Conservation (phyloP, 1,140 invertebrate genomes). For the Hyles vespertilio region DNA sequence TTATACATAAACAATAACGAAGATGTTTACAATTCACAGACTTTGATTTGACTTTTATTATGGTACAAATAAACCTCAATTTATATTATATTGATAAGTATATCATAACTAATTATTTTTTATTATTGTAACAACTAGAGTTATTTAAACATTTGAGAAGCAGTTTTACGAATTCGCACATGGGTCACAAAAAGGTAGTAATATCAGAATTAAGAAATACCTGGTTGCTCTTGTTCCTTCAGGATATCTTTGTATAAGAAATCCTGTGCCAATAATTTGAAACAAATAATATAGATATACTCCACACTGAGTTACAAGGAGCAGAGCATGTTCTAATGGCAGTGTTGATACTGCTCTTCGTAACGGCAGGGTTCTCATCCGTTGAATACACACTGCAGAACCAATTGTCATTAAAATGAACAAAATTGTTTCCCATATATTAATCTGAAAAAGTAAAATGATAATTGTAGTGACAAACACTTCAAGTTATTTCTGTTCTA, state of each 20-base stretch:
- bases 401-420: conserved; percentile 77
- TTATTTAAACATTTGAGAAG: no score
- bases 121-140: no score
- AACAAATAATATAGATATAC: conserved; percentile 83
- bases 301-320: conserved; percentile 82
- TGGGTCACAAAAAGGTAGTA: no score
- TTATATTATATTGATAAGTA: no score
- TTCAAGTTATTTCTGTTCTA: no score
- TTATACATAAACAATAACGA: no score
- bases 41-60: no score
- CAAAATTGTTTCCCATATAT: conserved; percentile 79
- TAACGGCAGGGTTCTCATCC: conserved; percentile 61
- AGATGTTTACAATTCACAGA: no score
- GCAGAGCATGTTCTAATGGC: conserved; percentile 81
- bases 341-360: conserved; percentile 51
- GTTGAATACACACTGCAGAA: conserved; percentile 73
- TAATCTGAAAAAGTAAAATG: conserved; percentile 45
- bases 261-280: conserved; percentile 78
- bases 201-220: conserved; percentile 22
- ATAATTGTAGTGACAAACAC: no score
- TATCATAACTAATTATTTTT: no score
- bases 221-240: conserved; percentile 51
- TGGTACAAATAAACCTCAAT: no score
- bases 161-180: no score
- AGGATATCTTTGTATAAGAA: conserved; percentile 52